phyloP scores from a whole-genome alignment of 2,113 vertebrate species.

The Python bivittatus region DNA sequence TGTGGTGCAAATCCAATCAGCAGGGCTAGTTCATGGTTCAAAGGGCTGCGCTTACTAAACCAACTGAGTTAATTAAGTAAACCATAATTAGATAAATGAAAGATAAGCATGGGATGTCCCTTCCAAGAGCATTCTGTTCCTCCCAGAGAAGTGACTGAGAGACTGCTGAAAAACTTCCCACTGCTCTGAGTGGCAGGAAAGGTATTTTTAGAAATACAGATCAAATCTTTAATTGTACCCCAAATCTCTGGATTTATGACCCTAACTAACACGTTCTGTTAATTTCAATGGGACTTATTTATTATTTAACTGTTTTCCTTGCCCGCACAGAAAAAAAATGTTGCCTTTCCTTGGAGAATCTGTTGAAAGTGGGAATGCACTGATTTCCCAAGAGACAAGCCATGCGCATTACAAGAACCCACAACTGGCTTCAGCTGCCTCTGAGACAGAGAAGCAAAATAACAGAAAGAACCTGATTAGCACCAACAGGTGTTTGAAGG shows the following conservation, averaged over 20 bases:
- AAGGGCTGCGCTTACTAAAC: background rate
- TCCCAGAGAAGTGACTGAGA: background rate
- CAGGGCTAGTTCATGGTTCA: background rate
- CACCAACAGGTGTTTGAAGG: constrained; percentile 48
- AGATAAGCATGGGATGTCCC: background rate
- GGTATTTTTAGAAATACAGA: background rate
- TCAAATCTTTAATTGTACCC: background rate
- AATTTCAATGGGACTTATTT: background rate
- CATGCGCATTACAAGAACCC: constrained; percentile 57
- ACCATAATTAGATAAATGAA: background rate
- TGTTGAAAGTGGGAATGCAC: constrained; percentile 62
- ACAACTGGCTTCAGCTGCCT: constrained; percentile 63
- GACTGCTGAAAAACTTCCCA: background rate
- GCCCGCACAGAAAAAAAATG: constrained; percentile 73
- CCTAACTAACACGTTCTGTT: background rate
- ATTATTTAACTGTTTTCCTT: constrained; percentile 37
- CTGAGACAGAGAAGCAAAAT: constrained; percentile 76
- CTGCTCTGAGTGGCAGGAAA: background rate
- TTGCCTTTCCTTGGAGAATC: constrained; percentile 71
- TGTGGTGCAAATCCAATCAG: background rate
- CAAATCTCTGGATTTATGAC: background rate
- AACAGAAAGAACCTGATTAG: constrained; percentile 73
- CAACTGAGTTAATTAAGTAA: background rate
- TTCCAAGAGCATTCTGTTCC: background rate
- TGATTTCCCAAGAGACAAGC: constrained; percentile 54